Percentiles rank a stretch among this genome's conserved stretches.
Evolutionary conservation across 1,140 invertebrate genomes (phyloP).

Genomic region (Anastrepha obliqua): DNA sequence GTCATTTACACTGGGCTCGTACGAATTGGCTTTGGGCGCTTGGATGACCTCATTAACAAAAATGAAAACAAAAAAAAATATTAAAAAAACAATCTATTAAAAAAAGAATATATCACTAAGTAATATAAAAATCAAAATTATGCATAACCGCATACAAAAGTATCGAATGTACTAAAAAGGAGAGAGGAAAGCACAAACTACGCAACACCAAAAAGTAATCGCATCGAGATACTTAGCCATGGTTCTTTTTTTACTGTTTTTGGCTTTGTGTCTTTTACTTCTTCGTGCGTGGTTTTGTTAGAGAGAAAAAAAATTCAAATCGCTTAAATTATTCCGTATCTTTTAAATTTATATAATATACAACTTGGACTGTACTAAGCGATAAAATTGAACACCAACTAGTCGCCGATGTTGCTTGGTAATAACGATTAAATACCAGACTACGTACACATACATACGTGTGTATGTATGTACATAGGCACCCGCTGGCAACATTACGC

Average conservation of each 20-base stretch:
- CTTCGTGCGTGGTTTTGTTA: background rate
- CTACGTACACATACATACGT: background rate
- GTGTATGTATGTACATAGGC: background rate
- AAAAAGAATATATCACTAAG: background rate
- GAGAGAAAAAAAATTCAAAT: background rate
- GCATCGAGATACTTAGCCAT: background rate
- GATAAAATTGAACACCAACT: constrained; percentile 15
- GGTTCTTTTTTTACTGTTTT: background rate
- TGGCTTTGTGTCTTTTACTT: too few relatives aligned
- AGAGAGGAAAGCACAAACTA: background rate
- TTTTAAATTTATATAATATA: background rate
- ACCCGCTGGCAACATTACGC: constrained; percentile 2
- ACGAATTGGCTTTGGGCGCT: background rate
- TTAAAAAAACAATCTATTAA: background rate
- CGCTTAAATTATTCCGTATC: constrained; percentile 15
- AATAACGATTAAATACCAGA: background rate
- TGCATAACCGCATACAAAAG: background rate
- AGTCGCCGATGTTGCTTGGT: background rate
- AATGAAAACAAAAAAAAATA: constrained; percentile 4
- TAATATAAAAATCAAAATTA: background rate
- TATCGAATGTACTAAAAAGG: constrained; percentile 29
- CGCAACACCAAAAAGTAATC: background rate
- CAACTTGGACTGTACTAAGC: background rate
- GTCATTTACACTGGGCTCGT: background rate
- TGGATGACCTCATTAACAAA: constrained; percentile 21